Evolutionary conservation across 2,797 vertebrate species (phyloP).

Genomic region (Malacoraja senta): DNA sequence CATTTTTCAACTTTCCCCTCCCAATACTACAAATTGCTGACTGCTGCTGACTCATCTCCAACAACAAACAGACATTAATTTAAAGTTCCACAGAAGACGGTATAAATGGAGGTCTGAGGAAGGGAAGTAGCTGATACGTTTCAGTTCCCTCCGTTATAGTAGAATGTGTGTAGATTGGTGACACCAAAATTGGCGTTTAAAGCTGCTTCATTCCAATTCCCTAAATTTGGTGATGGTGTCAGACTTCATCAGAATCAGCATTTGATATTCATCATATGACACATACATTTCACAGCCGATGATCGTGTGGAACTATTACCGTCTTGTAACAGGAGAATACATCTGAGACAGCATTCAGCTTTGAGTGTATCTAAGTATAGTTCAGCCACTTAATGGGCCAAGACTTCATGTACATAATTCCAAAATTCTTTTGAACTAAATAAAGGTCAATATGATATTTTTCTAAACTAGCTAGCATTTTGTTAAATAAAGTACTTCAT

Average conservation of each 20-base stretch:
- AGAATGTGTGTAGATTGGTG: too few relatives aligned
- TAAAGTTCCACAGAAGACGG: not conserved
- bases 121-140: not conserved
- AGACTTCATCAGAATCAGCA: conserved; percentile 19
- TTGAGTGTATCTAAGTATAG: not conserved
- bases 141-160: not conserved
- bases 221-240: not conserved
- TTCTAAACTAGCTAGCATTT: not conserved
- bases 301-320: not conserved
- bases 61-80: not conserved
- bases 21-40: not conserved
- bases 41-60: not conserved
- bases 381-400: not conserved
- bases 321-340: not conserved
- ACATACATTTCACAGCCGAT: not conserved
- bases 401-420: not conserved
- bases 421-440: not conserved
- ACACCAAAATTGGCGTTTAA: not conserved
- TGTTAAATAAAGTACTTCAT: not conserved
- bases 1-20: not conserved
- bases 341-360: not conserved
- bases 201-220: not conserved
- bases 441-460: not conserved
- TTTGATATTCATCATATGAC: not conserved
- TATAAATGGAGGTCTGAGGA: not conserved